Conservation (phyloP, 2,888 invertebrate species). For the Microplitis deprimator region DNA sequence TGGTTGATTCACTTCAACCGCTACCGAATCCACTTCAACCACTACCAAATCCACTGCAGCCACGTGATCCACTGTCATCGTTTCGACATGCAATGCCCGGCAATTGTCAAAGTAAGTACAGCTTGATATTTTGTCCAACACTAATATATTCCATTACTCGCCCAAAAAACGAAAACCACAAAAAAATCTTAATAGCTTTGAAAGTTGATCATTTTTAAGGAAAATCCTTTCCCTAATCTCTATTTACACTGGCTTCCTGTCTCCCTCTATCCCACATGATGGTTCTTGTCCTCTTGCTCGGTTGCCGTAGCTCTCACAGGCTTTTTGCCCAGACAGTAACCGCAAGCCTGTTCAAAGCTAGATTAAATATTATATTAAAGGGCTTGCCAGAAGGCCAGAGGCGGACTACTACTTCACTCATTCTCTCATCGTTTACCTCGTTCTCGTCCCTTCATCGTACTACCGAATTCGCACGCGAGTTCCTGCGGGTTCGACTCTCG, state of each 20-base stretch:
- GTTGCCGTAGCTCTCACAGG: constrained; percentile 18
- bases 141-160: too few relatives aligned
- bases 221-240: constrained; percentile 9
- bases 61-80: constrained; percentile 86
- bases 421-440: neutral
- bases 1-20: constrained; percentile 68
- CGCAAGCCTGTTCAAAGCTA: constrained; percentile 72
- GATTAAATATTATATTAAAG: constrained; percentile 72
- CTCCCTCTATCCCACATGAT: neutral
- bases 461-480: constrained; percentile 36
- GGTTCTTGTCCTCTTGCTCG: constrained; percentile 6
- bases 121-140: neutral
- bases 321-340: constrained; percentile 62
- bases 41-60: constrained; percentile 76
- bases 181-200: neutral
- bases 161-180: too few relatives aligned
- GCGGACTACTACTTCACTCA: neutral
- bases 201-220: neutral
- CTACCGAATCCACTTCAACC: constrained; percentile 68
- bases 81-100: constrained; percentile 92
- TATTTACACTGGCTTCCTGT: neutral
- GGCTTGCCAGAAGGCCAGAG: constrained; percentile 61
- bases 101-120: constrained; percentile 90
- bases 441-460: constrained; percentile 15
- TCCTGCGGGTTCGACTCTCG: constrained; percentile 31